phyloP scores from a whole-genome alignment of 2,888 invertebrate species.

The Pseudococcus longispinus region DNA sequence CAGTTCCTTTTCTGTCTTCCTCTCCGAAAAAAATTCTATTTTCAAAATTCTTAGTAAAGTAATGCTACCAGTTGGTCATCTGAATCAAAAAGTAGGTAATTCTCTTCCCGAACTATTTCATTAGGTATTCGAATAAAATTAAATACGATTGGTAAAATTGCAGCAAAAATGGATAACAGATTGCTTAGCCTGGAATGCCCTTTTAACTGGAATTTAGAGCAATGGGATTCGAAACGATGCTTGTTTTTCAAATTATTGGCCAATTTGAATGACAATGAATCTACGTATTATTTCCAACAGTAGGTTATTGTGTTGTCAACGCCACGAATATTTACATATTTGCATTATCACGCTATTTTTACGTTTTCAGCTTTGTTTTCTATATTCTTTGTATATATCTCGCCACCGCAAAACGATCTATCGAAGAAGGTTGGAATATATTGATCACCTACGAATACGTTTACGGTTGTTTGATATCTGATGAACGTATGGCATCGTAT shows the following conservation, averaged over 20 bases:
- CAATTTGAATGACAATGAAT: constrained; percentile 21
- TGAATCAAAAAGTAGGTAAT: constrained; percentile 1
- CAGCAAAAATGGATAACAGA: constrained; percentile 18
- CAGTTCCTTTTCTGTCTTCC: constrained; percentile 32
- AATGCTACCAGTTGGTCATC: constrained; percentile 31
- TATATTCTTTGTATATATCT: constrained; percentile 33
- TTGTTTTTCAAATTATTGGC: constrained; percentile 31
- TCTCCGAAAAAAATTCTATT: background rate
- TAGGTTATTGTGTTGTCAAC: background rate
- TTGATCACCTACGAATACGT: constrained; percentile 43
- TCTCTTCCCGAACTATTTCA: background rate
- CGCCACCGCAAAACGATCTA: constrained; percentile 18
- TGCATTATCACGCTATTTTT: background rate
- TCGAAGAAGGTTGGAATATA: constrained; percentile 47
- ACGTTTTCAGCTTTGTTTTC: constrained; percentile 24
- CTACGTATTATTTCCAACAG: constrained; percentile 15
- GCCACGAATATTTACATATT: background rate
- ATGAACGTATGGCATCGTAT: constrained; percentile 32
- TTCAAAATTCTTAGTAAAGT: constrained; percentile 18
- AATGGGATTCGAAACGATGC: constrained; percentile 36
- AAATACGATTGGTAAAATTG: background rate
- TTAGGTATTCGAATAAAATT: background rate
- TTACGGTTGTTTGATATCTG: constrained; percentile 23
- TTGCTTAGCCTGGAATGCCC: constrained; percentile 13
- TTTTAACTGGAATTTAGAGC: constrained; percentile 33